Base-by-base conservation (phyloP, 2,888 invertebrate species). In the Chydorus sphaericus region DNA sequence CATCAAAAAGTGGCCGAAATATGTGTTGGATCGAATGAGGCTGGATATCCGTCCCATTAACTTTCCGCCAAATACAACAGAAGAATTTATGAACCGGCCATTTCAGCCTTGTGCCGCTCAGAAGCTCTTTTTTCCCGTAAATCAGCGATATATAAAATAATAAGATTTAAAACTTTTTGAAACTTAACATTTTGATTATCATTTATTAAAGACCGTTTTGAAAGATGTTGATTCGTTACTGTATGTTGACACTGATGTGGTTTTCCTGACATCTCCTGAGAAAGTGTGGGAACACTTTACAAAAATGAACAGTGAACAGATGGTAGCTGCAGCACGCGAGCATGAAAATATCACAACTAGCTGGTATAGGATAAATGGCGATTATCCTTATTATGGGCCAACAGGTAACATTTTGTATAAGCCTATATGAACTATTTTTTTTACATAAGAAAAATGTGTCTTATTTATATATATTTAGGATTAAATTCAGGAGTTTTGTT, bases 401-500 rank as follows among this genome's bases (percentile, higher is more conserved):
- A 73, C 84, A 67, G 85, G 85, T 85, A 71, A 65, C 56, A 29
- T 49, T 48, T 48, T 31, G n/a, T n/a, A n/a, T n/a, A n/a, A n/a
- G n/a, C n/a, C n/a, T n/a, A n/a, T n/a, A n/a, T 7, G n/a, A n/a
- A n/a, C n/a, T n/a, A n/a, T n/a, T n/a, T n/a, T n/a, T n/a, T n/a
- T n/a, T n/a, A n/a, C n/a, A n/a, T n/a, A n/a, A n/a, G n/a, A n/a
- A n/a, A n/a, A n/a, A n/a, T n/a, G n/a, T n/a, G n/a, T n/a, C n/a
- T n/a, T n/a, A n/a, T n/a, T n/a, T n/a, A n/a, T n/a, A n/a, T n/a
- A n/a, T n/a, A n/a, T 50, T 64, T 66, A 85, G 94, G 94, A 58
- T 80, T 96, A 0, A 96, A 96, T 72, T 93, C 94, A 1, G 96
- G 94, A 36, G 92, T 96, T 0, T 94, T 96, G 93, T 70, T 96